Conservation (phyloP, 2,113 vertebrate species). For the Raja brachyura region DNA sequence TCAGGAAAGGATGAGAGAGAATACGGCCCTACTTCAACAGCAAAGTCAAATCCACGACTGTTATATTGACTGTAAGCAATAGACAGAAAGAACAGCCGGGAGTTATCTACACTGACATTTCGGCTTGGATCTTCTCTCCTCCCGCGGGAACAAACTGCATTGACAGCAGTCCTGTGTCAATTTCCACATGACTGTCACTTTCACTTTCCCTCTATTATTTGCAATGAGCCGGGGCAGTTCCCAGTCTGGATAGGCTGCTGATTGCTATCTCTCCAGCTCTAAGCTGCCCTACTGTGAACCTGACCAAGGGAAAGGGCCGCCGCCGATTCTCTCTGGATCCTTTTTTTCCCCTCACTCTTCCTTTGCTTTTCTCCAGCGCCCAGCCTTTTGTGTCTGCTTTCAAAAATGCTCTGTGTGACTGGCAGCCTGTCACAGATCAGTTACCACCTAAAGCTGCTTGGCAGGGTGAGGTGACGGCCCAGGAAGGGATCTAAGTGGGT, state of each 20-base stretch:
- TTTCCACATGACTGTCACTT: slow-evolving; percentile 67
- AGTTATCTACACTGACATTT: slow-evolving; percentile 72
- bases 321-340: slow-evolving; percentile 64
- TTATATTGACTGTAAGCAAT: slow-evolving; percentile 38
- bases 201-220: slow-evolving; percentile 58
- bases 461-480: slow-evolving; percentile 96
- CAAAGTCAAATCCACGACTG: slow-evolving; percentile 34
- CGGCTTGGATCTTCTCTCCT: slow-evolving; percentile 54
- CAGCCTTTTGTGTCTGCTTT: slow-evolving; percentile 92
- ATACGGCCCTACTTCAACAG: slow-evolving; percentile 32
- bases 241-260: slow-evolving; percentile 56
- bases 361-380: slow-evolving; percentile 61
- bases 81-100: slow-evolving; percentile 45
- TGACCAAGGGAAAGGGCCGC: slow-evolving; percentile 49
- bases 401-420: slow-evolving; percentile 97
- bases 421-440: slow-evolving; percentile 99
- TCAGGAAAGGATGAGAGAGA: slow-evolving; percentile 3
- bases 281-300: slow-evolving; percentile 60
- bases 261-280: slow-evolving; percentile 57
- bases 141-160: slow-evolving; percentile 62
- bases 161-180: slow-evolving; percentile 60
- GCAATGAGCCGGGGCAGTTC: slow-evolving; percentile 55
- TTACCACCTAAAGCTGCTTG: slow-evolving; percentile 97
- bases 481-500: slow-evolving; percentile 99
- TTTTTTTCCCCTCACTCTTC: slow-evolving; percentile 68